Conservation (phyloP, 1,140 invertebrate species). For the Polypedilum vanderplanki region DNA sequence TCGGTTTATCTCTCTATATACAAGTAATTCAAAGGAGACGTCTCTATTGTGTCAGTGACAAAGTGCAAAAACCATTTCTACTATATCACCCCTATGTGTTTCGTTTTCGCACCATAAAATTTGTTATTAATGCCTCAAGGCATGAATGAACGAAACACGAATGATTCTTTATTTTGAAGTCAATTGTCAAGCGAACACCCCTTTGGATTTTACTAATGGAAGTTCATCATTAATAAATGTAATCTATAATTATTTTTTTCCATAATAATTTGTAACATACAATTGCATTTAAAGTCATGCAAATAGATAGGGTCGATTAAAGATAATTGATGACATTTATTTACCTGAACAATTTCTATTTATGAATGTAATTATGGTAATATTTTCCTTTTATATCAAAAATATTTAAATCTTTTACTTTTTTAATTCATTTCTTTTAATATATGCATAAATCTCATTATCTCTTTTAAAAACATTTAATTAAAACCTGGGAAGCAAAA, state of each 20-base stretch:
- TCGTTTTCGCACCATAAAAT: constrained; percentile 27
- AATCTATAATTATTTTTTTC: constrained; percentile 7
- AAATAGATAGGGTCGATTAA: background rate
- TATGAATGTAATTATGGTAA: too few species aligned
- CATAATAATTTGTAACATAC: constrained; percentile 16
- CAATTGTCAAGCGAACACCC: background rate
- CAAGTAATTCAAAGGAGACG: background rate
- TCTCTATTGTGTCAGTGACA: constrained; percentile 20
- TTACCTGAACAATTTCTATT: too few species aligned
- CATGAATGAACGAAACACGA: background rate
- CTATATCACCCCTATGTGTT: background rate
- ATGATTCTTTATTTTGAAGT: background rate
- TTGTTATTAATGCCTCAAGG: constrained; percentile 4
- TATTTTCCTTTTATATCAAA: too few species aligned
- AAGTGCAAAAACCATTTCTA: constrained; percentile 23
- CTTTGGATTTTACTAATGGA: background rate
- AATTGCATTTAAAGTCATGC: background rate
- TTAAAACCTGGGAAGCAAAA: too few species aligned
- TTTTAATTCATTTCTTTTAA: too few species aligned
- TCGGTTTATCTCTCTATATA: background rate
- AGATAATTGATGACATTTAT: background rate
- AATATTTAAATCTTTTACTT: too few species aligned
- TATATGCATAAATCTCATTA: too few species aligned
- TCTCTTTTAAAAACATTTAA: too few species aligned
- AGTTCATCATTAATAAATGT: constrained; percentile 16